phyloP scores from a whole-genome alignment of 2,797 vertebrate species.

The Coluber constrictor region DNA sequence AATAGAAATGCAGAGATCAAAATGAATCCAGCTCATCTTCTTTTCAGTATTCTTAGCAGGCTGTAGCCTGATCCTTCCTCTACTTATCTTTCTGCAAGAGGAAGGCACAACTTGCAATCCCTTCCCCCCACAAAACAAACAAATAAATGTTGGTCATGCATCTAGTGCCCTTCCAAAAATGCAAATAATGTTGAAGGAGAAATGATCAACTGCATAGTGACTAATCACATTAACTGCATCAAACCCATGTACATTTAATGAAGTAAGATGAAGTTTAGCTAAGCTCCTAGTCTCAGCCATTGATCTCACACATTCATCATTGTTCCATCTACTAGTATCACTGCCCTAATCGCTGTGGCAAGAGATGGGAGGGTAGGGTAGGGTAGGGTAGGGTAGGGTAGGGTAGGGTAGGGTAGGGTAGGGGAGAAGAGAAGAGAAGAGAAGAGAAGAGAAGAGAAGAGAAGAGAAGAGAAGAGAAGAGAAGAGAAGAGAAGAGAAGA shows the following conservation, averaged over 20 bases:
- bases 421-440: neutral
- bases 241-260: neutral
- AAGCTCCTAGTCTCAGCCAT: neutral
- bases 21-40: neutral
- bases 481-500: too few relatives aligned
- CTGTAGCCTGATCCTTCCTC: neutral
- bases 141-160: neutral
- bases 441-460: too few relatives aligned
- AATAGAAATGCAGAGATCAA: neutral
- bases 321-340: neutral
- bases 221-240: neutral
- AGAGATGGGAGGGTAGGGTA: neutral
- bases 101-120: neutral
- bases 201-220: neutral
- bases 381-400: too few relatives aligned
- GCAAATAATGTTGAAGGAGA: neutral
- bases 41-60: neutral
- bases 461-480: too few relatives aligned
- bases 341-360: neutral
- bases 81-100: neutral
- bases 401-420: rapidly evolving
- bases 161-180: neutral
- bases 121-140: neutral
- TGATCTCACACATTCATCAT: neutral
- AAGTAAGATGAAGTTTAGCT: neutral